Evolutionary conservation across 2,113 vertebrate genomes (phyloP), one percentile per base, ranked within the genome.

Genomic region (Oncorhynchus masou): DNA sequence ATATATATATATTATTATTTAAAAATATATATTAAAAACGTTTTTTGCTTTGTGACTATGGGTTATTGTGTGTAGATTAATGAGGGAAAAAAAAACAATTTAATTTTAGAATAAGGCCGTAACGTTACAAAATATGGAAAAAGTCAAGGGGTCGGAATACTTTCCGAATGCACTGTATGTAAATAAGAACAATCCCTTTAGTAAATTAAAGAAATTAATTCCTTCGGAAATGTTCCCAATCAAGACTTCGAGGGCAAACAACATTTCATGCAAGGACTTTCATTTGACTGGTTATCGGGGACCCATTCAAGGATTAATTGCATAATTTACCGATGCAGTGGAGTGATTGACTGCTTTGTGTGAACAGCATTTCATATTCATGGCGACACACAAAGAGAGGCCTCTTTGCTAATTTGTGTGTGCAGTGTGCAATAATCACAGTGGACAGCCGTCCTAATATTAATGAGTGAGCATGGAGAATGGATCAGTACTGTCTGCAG

Each of bases 401-500:
- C 24, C 79, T 73, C 80, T 54, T 70, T 39, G 73, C 59, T 79
- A 81, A 84, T 84, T 82, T 68, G 73, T 79, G 73, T 84, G 71
- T 80, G 71, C 74, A 29, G 65, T 45, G 16, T 70, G 68, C 64
- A 76, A 83, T 80, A 82, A 85, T 81, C 68, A 76, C 75, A 81
- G 68, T 83, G 75, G 70, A 85, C 77, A 75, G 27, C 48, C 71
- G 7, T 74, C 65, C 49, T 57, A n/a, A 64, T 76, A 73, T 81
- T 83, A 86, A 83, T 87, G 49, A 72, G 51, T 27, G 75, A 75
- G 76, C 74, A 34, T 77, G 71, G 71, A 79, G 74, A 84, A 84
- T 78, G 76, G 78, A 79, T 83, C 54, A 27, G 71, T 15, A 45
- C 8, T 13, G 60, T 62, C 74, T 70, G 68, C 15, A 25, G 70